Percentiles rank a stretch among this genome's conserved stretches.
phyloP scores from a whole-genome alignment of 2,797 vertebrate species.

The Micromesistius poutassou region DNA sequence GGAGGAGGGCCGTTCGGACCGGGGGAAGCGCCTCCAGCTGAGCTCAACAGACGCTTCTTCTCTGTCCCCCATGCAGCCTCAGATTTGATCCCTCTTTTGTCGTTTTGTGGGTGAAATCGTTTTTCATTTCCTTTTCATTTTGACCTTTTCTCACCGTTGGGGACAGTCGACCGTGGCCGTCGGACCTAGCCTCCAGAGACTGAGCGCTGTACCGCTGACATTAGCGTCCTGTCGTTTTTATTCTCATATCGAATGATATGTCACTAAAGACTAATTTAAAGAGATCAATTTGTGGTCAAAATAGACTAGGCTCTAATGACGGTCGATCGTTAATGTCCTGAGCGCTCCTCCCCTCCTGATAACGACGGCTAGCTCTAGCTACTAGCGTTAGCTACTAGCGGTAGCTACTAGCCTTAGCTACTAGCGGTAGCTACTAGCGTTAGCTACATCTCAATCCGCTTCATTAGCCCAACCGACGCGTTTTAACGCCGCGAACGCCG shows the following conservation, averaged over 20 bases:
- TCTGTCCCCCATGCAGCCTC: slow-evolving; percentile 36
- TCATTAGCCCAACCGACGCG: not conserved
- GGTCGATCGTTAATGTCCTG: not conserved
- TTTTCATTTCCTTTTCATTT: slow-evolving; percentile 28
- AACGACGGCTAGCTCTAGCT: not conserved
- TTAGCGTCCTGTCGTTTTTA: slow-evolving; percentile 17
- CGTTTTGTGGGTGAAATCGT: slow-evolving; percentile 53
- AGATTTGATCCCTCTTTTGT: slow-evolving; percentile 13
- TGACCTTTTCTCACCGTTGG: slow-evolving; percentile 33
- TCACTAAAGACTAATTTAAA: slow-evolving; percentile 38
- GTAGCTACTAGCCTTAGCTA: not conserved
- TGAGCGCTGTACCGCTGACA: slow-evolving; percentile 27
- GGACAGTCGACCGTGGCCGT: slow-evolving; percentile 51
- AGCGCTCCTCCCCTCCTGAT: slow-evolving; percentile 21
- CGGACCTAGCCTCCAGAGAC: slow-evolving; percentile 46
- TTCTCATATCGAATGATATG: not conserved
- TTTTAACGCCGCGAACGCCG: not conserved
- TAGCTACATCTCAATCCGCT: slow-evolving; percentile 7
- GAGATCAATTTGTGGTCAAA: slow-evolving; percentile 38
- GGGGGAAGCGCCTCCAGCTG: not conserved
- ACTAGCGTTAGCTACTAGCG: not conserved
- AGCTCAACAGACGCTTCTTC: slow-evolving; percentile 32
- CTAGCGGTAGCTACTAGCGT: not conserved
- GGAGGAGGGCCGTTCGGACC: not conserved
- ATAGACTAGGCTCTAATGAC: slow-evolving; percentile 28